phyloP scores from a whole-genome alignment of 2,113 vertebrate genomes.

The Gobius niger region DNA sequence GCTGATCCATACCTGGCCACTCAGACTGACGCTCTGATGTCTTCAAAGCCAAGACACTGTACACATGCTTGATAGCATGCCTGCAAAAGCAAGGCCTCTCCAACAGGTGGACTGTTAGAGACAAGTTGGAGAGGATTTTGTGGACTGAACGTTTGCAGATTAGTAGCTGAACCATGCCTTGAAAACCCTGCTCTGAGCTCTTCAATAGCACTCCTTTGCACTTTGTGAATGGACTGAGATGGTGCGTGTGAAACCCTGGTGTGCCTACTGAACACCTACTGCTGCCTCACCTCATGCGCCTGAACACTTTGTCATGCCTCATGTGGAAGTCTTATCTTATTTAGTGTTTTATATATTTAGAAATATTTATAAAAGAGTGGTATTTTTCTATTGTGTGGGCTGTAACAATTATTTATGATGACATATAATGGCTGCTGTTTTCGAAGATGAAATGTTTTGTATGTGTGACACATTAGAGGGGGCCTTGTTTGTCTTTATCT shows the following conservation, averaged over 20 bases:
- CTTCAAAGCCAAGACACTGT: conserved; percentile 46
- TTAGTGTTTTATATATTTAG: conserved; percentile 66
- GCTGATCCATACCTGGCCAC: conserved; percentile 59
- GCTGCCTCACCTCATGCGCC: conserved; percentile 9
- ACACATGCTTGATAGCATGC: conserved; percentile 42
- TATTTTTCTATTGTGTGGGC: conserved; percentile 27
- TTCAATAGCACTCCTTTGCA: conserved; percentile 68
- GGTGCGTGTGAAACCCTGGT: conserved; percentile 19
- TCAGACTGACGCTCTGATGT: conserved; percentile 47
- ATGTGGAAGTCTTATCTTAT: conserved; percentile 34
- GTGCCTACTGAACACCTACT: conserved; percentile 27
- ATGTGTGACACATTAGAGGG: conserved; percentile 15
- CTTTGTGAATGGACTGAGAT: conserved; percentile 38
- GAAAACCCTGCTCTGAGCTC: conserved; percentile 56
- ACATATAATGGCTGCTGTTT: conserved; percentile 25
- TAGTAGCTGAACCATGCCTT: conserved; percentile 47
- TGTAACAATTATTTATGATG: conserved; percentile 26
- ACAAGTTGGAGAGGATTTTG: conserved; percentile 35
- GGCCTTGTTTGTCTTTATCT: conserved; percentile 47
- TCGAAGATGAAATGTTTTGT: conserved; percentile 18
- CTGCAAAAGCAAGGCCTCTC: conserved; percentile 18
- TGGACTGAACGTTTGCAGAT: conserved; percentile 48
- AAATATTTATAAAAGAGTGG: conserved; percentile 72
- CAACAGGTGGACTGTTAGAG: conserved; percentile 6
- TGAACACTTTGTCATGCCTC: conserved; percentile 33